These are phyloP conservation scores for Phymatocera aterrima DNA, from an alignment of 2,888 invertebrate genomes.

Conservation along the genomic window DNA sequence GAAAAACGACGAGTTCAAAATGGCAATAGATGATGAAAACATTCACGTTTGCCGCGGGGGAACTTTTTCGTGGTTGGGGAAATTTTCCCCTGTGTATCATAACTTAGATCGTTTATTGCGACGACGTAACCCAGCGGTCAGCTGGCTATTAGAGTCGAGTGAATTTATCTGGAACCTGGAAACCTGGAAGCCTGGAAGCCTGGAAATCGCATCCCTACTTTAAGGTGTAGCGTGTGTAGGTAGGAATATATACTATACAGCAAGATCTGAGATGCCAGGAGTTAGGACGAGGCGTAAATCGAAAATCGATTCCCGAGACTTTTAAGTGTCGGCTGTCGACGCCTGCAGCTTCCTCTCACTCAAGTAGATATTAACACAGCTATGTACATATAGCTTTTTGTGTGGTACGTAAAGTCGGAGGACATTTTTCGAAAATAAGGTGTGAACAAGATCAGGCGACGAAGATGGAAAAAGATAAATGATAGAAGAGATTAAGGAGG, in stretches of 20 bases:
- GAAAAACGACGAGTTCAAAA: too few species aligned
- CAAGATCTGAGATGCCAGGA: neutral
- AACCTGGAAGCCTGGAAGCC: neutral
- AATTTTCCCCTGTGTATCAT: neutral
- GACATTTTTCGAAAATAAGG: neutral
- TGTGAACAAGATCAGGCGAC: too few species aligned
- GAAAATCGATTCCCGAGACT: slow-evolving; percentile 34
- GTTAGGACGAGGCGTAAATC: slow-evolving; percentile 6
- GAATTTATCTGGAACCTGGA: neutral
- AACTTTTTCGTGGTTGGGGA: neutral
- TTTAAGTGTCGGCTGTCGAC: slow-evolving; percentile 33
- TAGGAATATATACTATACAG: neutral
- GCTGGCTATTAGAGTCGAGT: neutral
- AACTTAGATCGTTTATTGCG: neutral
- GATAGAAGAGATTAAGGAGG: too few species aligned
- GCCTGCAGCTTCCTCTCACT: slow-evolving; percentile 11
- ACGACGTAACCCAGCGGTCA: neutral
- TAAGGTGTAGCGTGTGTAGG: neutral
- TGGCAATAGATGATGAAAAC: too few species aligned
- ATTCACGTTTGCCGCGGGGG: neutral
- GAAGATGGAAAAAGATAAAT: too few species aligned
- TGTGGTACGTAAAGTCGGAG: neutral
- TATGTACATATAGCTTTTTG: neutral
- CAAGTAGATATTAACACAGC: neutral
- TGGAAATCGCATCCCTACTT: neutral